A percentile compares a stretch with the other conserved stretches of the same genome.
These are phyloP conservation scores for Asteroscopus sphinx DNA, from an alignment of 2,888 invertebrate species.

Conservation along the genomic window DNA sequence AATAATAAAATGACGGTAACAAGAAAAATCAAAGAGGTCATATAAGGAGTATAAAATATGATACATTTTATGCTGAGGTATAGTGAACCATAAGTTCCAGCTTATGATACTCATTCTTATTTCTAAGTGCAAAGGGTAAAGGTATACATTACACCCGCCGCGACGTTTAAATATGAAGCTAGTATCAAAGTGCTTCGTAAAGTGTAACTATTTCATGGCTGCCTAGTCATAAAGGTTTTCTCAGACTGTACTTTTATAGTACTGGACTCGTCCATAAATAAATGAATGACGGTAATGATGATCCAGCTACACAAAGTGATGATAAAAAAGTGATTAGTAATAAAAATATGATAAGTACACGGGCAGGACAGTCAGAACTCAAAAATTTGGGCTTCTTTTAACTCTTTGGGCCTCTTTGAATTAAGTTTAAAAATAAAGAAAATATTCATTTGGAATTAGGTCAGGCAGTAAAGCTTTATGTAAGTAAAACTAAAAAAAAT, in stretches of 20 bases:
- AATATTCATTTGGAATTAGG: too few species aligned
- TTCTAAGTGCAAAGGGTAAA: slow-evolving; percentile 37
- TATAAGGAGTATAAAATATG: not conserved
- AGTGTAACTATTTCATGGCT: slow-evolving; percentile 8
- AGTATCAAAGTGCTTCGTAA: slow-evolving; percentile 31
- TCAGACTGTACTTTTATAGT: not conserved
- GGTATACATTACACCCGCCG: slow-evolving; percentile 21
- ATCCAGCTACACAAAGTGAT: too few species aligned
- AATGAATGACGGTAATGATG: too few species aligned
- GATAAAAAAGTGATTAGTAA: too few species aligned
- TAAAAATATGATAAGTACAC: too few species aligned
- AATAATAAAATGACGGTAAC: not conserved
- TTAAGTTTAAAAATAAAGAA: slow-evolving; percentile 10
- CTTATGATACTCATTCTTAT: slow-evolving; percentile 19
- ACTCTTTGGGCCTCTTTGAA: too few species aligned
- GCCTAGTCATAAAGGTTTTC: slow-evolving; percentile 3
- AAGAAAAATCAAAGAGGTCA: not conserved
- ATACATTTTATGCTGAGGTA: slow-evolving; percentile 7
- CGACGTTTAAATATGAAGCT: slow-evolving; percentile 31
- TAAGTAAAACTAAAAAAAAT: slow-evolving; percentile 24
- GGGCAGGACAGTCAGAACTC: too few species aligned
- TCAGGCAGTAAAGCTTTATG: not conserved
- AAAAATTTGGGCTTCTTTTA: too few species aligned
- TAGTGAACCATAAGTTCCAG: slow-evolving; percentile 3
- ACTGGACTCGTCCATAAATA: too few species aligned